Conservation (phyloP, 2,797 vertebrate genomes). For the Philypnodon macrostomus region DNA sequence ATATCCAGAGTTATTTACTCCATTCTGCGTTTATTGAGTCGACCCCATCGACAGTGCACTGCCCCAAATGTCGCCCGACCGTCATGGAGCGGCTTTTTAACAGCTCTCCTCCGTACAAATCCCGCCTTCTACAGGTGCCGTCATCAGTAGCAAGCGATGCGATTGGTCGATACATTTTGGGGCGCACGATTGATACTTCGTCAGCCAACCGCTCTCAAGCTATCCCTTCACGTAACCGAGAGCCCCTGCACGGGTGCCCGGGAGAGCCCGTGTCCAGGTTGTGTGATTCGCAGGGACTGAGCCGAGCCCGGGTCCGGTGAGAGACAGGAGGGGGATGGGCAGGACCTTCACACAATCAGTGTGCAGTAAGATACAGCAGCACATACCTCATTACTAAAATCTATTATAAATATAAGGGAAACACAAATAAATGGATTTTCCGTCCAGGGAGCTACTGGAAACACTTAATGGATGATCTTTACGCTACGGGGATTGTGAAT, state of each 20-base stretch:
- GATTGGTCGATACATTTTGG: slow-evolving; percentile 55
- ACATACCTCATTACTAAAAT: slow-evolving; percentile 79
- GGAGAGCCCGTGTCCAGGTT: slow-evolving; percentile 92
- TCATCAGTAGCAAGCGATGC: too few species aligned
- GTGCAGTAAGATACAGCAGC: slow-evolving; percentile 80
- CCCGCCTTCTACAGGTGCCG: slow-evolving; percentile 49
- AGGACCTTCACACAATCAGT: slow-evolving; percentile 80
- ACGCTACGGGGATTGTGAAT: slow-evolving; percentile 70
- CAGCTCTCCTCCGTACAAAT: slow-evolving; percentile 41
- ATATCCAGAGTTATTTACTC: not conserved
- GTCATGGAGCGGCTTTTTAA: slow-evolving; percentile 38
- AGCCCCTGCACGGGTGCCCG: slow-evolving; percentile 86
- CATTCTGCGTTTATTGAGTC: too few species aligned
- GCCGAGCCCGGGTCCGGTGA: slow-evolving; percentile 85
- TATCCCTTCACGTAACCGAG: slow-evolving; percentile 49
- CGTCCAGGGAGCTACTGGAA: slow-evolving; percentile 60
- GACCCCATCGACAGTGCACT: not conserved
- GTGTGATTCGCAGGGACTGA: slow-evolving; percentile 87
- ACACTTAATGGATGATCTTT: slow-evolving; percentile 72
- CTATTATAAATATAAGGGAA: slow-evolving; percentile 75
- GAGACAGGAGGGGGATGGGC: slow-evolving; percentile 92
- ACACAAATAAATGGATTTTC: slow-evolving; percentile 72
- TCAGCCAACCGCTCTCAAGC: too few species aligned
- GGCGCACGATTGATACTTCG: slow-evolving; percentile 45
- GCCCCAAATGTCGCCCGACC: slow-evolving; percentile 36